phyloP scores from a whole-genome alignment of 2,113 vertebrate genomes.

The Athene cunicularia region DNA sequence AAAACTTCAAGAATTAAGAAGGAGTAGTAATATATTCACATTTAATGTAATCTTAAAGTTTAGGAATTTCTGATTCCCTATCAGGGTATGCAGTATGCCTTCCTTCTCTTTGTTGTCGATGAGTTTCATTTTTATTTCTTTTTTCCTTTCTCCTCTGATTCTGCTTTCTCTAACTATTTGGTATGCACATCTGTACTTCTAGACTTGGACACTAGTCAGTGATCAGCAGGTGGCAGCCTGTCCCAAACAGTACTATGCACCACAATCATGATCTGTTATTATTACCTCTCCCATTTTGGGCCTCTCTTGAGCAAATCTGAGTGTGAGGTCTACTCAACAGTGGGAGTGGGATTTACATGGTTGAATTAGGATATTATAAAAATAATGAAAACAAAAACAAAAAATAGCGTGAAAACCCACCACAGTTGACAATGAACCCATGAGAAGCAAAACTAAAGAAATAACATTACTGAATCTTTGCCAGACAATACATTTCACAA shows the following conservation, averaged over 20 bases:
- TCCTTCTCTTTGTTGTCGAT: background rate
- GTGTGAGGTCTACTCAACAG: background rate
- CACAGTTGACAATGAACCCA: background rate
- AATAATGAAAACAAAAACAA: background rate
- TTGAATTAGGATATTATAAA: background rate
- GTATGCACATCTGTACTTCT: background rate
- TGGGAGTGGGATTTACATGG: background rate
- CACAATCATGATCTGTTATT: background rate
- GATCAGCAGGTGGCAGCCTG: background rate
- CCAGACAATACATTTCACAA: background rate
- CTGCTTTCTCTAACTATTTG: conserved; percentile 13
- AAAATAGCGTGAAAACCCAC: background rate
- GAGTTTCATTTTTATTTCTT: background rate
- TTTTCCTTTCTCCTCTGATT: background rate
- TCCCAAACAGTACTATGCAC: background rate
- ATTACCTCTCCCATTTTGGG: background rate
- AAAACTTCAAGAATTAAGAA: background rate
- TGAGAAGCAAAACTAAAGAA: background rate
- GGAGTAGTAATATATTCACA: background rate
- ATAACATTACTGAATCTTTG: background rate
- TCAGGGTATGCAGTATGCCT: background rate
- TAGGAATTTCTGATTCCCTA: background rate
- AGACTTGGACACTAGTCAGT: background rate
- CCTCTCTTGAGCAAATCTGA: background rate
- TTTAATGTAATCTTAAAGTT: background rate